Percentiles rank a stretch among this genome's conserved stretches.
phyloP scores from a whole-genome alignment of 2,888 invertebrate genomes.

The Peribatodes rhomboidaria region DNA sequence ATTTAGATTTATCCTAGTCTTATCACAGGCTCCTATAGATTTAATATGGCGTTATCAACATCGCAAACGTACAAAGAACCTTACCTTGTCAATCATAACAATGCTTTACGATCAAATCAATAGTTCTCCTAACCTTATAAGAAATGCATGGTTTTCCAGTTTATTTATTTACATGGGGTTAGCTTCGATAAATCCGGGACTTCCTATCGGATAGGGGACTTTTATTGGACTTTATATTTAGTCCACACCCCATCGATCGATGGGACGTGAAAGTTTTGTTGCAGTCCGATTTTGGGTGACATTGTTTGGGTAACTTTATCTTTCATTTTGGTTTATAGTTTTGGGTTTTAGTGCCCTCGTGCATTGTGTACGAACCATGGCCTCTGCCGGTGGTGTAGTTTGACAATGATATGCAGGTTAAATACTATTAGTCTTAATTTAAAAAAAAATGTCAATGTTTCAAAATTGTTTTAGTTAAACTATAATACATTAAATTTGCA shows the following conservation, averaged over 20 bases:
- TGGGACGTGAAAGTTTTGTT: slow-evolving; percentile 67
- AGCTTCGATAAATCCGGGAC: slow-evolving; percentile 83
- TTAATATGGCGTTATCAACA: too few relatives aligned
- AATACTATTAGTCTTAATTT: too few relatives aligned
- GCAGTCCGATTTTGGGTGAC: slow-evolving; percentile 51
- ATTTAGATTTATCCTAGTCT: too few relatives aligned
- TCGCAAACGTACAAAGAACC: too few relatives aligned
- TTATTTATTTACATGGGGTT: slow-evolving; percentile 86
- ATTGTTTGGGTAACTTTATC: slow-evolving; percentile 19
- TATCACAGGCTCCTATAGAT: too few relatives aligned
- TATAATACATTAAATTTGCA: too few relatives aligned
- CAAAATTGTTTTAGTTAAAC: too few relatives aligned
- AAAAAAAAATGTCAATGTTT: too few relatives aligned
- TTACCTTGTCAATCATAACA: slow-evolving; percentile 61
- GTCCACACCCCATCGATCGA: slow-evolving; percentile 79
- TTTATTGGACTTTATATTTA: slow-evolving; percentile 85
- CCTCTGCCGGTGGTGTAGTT: too few relatives aligned
- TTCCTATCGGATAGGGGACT: slow-evolving; percentile 78
- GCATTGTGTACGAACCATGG: background rate
- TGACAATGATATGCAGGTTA: too few relatives aligned
- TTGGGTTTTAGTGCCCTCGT: background rate
- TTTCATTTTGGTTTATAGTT: slow-evolving; percentile 21
- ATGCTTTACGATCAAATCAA: slow-evolving; percentile 65
- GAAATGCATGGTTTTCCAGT: slow-evolving; percentile 80
- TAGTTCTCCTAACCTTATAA: slow-evolving; percentile 81